A percentile compares a stretch with the other conserved stretches of the same genome.
Conservation (phyloP, 2,113 vertebrate species). For the Lepus europaeus region DNA sequence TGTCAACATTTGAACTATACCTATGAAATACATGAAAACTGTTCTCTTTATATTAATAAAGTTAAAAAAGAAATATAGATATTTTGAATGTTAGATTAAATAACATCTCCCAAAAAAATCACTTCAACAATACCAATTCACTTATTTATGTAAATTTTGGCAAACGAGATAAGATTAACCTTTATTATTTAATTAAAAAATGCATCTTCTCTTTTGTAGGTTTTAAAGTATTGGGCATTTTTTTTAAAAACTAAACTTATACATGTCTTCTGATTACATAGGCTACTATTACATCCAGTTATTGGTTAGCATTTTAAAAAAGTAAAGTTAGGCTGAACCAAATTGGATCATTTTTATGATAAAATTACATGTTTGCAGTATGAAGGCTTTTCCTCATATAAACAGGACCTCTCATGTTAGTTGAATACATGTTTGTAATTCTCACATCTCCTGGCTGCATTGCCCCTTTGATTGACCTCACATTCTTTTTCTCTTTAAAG, state of each 20-base stretch:
- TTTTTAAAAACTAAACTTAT: background rate
- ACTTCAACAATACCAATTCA: background rate
- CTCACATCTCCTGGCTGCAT: background rate
- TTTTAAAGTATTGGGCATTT: background rate
- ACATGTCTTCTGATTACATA: background rate
- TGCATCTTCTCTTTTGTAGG: background rate
- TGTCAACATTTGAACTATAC: background rate
- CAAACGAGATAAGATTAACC: background rate
- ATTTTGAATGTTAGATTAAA: background rate
- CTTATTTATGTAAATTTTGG: background rate
- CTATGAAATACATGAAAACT: too few relatives aligned
- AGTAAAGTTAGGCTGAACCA: background rate
- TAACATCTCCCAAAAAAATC: background rate
- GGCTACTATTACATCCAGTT: background rate
- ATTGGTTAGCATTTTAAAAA: background rate
- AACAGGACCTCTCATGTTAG: background rate
- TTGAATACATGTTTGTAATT: background rate
- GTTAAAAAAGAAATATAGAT: background rate
- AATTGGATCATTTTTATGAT: background rate
- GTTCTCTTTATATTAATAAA: too few relatives aligned
- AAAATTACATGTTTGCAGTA: background rate
- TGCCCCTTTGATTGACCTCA: background rate
- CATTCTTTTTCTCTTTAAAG: background rate
- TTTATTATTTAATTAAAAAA: background rate
- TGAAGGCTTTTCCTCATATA: background rate